These are phyloP conservation scores for Hartigia nigra DNA, from an alignment of 2,888 invertebrate species.

Conservation along the genomic window DNA sequence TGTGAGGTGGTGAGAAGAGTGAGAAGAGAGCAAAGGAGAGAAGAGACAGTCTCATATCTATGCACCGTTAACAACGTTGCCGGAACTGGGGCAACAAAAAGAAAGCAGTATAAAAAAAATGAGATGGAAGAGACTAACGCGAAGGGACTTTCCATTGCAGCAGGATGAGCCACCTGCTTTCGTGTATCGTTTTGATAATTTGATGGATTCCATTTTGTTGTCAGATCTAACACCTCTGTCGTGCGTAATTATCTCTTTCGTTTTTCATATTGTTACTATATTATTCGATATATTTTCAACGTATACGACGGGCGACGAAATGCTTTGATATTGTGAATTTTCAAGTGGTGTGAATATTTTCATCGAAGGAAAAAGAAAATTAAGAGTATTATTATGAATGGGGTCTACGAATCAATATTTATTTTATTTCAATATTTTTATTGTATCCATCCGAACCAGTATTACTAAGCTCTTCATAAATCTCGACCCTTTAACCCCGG, in stretches of 20 bases:
- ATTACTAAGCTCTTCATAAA: no score
- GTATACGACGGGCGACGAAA: not conserved
- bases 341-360: not conserved
- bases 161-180: not conserved
- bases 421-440: no score
- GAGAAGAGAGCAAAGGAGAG: not conserved
- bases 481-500: no score
- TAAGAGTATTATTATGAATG: not conserved
- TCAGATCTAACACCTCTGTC: not conserved
- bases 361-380: not conserved
- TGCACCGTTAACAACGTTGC: constrained; percentile 3
- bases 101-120: not conserved
- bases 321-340: not conserved
- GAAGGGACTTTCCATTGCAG: not conserved
- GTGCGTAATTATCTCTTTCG: not conserved
- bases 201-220: constrained; percentile 5
- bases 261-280: not conserved
- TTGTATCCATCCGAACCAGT: no score
- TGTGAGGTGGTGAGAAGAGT: not conserved
- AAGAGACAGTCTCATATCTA: not conserved
- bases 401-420: not conserved
- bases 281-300: not conserved
- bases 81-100: not conserved
- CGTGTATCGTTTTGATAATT: not conserved
- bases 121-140: not conserved